Evolutionary conservation across 2,797 vertebrate genomes (phyloP).

Genomic region (Amniataba percoides): DNA sequence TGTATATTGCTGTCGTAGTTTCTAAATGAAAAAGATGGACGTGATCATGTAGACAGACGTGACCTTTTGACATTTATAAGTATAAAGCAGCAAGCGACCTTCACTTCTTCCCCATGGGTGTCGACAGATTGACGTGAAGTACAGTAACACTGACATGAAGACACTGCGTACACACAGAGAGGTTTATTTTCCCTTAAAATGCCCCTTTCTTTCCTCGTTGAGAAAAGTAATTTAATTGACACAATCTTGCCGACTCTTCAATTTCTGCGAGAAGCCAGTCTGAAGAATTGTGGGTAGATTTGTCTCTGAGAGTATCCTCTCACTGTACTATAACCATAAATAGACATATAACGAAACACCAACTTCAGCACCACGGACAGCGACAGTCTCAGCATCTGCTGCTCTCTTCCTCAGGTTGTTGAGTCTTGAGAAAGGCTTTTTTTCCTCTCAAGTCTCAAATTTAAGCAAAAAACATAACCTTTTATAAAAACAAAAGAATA

Average conservation of each 20-base stretch:
- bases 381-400: too few species aligned
- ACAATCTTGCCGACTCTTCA: neutral
- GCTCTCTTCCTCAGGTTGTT: too few species aligned
- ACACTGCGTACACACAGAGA: slow-evolving; percentile 5
- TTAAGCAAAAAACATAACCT: too few species aligned
- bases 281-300: too few species aligned
- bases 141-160: slow-evolving; percentile 43
- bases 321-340: too few species aligned
- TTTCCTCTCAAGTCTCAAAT: too few species aligned
- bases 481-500: too few species aligned
- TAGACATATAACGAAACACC: too few species aligned
- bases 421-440: too few species aligned
- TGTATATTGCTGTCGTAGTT: neutral
- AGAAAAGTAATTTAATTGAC: neutral
- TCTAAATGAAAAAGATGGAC: slow-evolving; percentile 18
- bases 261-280: neutral
- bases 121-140: slow-evolving; percentile 42
- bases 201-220: neutral
- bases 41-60: neutral
- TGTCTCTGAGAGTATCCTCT: too few species aligned
- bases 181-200: too few species aligned
- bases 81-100: slow-evolving; percentile 18
- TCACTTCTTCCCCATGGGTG: slow-evolving; percentile 38
- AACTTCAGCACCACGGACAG: too few species aligned
- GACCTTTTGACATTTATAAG: slow-evolving; percentile 33